Base-by-base conservation (phyloP, 2,888 invertebrate genomes). In the Phalera bucephala region DNA sequence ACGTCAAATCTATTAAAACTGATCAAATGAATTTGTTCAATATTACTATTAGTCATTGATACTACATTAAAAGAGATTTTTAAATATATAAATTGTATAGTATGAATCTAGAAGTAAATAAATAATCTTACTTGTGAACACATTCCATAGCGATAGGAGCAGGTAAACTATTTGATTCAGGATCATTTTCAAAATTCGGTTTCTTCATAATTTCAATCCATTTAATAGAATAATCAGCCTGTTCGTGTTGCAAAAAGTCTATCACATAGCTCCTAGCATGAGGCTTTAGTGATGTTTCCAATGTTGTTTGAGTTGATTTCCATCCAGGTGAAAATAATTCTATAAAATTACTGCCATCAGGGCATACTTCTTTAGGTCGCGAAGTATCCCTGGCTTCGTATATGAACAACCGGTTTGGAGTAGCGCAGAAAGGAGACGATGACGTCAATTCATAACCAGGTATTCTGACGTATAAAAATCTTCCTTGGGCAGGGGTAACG, bases 171-270 rank as follows among this genome's bases (percentile, higher is more conserved):
- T 91, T 91, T 59, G 92, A 91, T 64, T 92, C 69, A 61, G 84
- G 54, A 76, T 91, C 72, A 78, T 80, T 52, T 83, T 92, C 64
- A 42, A 81, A 81, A 11, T 78, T 68, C 11, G 92, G 91, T 63
- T 93, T 92, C 66, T 93, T 95, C 45, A 94, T 94, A 17, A 95
- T 92, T 58, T 95, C 94, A 82, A 95, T 94, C 95, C 95, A 95
- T 55, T 93, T 93, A 30, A 95, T 93, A 22, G 92, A 91, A 73
- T 95, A 95, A 70, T 92, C 93, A 0, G 94, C 94, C 9, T 92
- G 91, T 64, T 95, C 94, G 31, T 92, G 91, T 67, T 94, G 94
- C 19, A 94, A 74, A 71, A 95, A 95, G 73, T 95, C 95, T 31
- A 95, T 92, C 28, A 95, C 93, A 57, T 94, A 94, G 69, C 94